Evolutionary conservation across 23 tunicate genomes (phyloP).

Genomic region (Oikopleura dioica): DNA sequence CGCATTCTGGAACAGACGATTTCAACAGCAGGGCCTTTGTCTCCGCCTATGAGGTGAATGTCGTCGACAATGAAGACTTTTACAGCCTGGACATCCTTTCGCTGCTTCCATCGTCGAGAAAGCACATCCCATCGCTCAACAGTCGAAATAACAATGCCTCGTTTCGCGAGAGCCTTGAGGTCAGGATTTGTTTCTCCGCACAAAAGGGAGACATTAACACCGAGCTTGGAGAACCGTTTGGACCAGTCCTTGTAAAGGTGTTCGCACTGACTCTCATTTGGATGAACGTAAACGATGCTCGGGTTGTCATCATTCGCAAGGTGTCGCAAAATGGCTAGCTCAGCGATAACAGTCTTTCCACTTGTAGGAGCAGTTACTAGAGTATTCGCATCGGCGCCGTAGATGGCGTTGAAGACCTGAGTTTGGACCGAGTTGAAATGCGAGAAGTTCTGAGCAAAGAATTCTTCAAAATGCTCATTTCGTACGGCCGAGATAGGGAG

Average conservation of each 20-base stretch:
- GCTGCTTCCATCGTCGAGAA: slow-evolving; percentile 88
- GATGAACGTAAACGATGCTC: slow-evolving; percentile 57
- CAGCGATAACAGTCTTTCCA: slow-evolving; percentile 92
- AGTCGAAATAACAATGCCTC: slow-evolving; percentile 57
- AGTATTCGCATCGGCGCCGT: slow-evolving; percentile 67
- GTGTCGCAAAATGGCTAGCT: slow-evolving; percentile 59
- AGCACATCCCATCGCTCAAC: slow-evolving; percentile 94
- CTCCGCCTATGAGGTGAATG: slow-evolving; percentile 83
- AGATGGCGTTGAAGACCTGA: slow-evolving; percentile 84
- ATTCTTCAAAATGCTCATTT: slow-evolving; percentile 47
- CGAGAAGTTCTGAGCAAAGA: slow-evolving; percentile 46
- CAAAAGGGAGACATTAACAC: slow-evolving; percentile 40
- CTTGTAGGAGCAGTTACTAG: slow-evolving; percentile 90
- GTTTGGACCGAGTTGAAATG: slow-evolving; percentile 91
- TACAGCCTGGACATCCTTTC: slow-evolving; percentile 59
- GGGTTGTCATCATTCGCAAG: slow-evolving; percentile 31
- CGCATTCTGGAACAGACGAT: slow-evolving; percentile 93
- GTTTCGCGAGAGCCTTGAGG: slow-evolving; percentile 37
- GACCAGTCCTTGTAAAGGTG: slow-evolving; percentile 62
- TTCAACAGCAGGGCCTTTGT: slow-evolving; percentile 85
- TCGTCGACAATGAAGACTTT: slow-evolving; percentile 77
- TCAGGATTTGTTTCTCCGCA: slow-evolving; percentile 92
- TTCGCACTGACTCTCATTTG: slow-evolving; percentile 68
- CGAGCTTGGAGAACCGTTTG: slow-evolving; percentile 42
- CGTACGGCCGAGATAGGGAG: slow-evolving; percentile 71